These are phyloP conservation scores for Malurus alboscapulatus DNA, from an alignment of 2,113 vertebrate genomes.

Conservation along the genomic window DNA sequence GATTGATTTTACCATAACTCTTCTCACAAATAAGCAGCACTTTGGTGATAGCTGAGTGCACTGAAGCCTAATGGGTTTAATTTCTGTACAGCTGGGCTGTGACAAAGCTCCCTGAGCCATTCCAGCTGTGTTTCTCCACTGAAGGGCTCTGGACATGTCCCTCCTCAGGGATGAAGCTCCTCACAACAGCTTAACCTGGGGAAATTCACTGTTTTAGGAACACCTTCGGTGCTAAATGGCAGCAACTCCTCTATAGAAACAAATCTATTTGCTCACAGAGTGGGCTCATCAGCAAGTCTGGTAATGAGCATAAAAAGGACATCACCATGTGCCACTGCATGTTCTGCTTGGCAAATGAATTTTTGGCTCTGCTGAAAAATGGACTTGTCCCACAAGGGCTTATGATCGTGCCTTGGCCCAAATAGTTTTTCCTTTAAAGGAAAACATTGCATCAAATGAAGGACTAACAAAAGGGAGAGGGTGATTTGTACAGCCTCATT, in stretches of 20 bases:
- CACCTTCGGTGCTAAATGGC: background rate
- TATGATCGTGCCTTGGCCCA: background rate
- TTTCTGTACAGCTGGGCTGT: constrained; percentile 35
- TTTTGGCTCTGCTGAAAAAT: background rate
- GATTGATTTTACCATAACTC: constrained; percentile 19
- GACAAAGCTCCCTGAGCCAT: constrained; percentile 20
- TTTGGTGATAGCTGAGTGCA: background rate
- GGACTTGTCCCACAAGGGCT: background rate
- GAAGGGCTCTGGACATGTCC: background rate
- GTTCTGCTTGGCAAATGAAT: background rate
- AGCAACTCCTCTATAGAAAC: background rate
- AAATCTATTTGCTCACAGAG: background rate
- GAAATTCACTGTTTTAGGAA: background rate
- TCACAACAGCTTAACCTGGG: background rate
- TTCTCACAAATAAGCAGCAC: constrained; percentile 6
- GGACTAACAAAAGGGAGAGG: background rate
- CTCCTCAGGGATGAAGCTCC: background rate
- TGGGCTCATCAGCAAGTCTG: background rate
- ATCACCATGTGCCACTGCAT: background rate
- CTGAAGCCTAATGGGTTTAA: constrained; percentile 35
- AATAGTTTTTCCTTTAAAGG: constrained; percentile 40
- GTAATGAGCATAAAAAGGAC: background rate
- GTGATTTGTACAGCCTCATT: background rate
- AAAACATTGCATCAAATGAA: background rate
- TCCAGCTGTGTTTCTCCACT: constrained; percentile 23